Evolutionary conservation across 2,888 invertebrate species (phyloP), one percentile per base, ranked within the genome.

Genomic region (Lacanobia wlatinum): DNA sequence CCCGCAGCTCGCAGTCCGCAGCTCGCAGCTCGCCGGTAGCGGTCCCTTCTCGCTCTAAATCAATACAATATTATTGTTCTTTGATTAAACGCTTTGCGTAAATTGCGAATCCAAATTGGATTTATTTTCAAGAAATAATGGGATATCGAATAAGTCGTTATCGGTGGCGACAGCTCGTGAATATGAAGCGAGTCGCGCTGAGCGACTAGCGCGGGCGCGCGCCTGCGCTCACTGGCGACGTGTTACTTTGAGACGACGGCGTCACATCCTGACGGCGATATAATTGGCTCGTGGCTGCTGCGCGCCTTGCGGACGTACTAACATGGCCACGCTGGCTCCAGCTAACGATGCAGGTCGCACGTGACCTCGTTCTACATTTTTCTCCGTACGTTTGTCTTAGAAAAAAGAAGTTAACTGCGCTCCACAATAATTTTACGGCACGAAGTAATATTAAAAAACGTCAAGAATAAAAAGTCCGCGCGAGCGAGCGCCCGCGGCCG

Each of bases 81-180:
- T 71, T 67, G 38, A 67, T 61, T 40, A 67, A 71, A 71, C 52
- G 55, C 28, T 66, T 66, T 60, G 28, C 21, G 23, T 23, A 53
- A 72, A 69, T 58, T 62, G 16, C 6, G 12, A 40, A 65, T 59
- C 14, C 5, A 55, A 72, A 66, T 58, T 58, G 7, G 9, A 21
- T 69, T 50, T 60, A 58, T 63, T 63, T 53, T 72, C 6, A 50
- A 43, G 40, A 38, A n/a, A 28, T 61, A 48, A 70, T 56, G 6
- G 18, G 7, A 65, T 28, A 43, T 53, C 18, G 9, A 52, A 52
- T 40, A 64, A 28, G 23, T 58, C 1, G 28, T 16, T 46, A 34
- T n/a, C n/a, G 23, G 46, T 16, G 38, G n/a, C 2, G 23, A 58
- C 21, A 23, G 18, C 23, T 63, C 21, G 40, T 23, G 74, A 56